Base-by-base conservation (phyloP, 2,888 invertebrate genomes). In the Lutraria lutraria region DNA sequence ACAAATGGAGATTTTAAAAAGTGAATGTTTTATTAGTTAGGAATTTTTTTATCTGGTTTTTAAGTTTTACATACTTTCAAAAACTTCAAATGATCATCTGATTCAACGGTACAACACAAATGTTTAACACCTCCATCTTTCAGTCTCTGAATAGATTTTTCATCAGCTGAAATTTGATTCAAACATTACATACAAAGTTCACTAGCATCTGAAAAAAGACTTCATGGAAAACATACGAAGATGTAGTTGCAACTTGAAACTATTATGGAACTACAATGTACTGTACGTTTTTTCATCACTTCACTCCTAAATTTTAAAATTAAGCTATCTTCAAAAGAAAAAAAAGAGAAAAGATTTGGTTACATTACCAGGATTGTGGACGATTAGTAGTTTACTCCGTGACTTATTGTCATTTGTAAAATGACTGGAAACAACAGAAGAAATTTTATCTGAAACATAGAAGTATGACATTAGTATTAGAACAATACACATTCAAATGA, bases 121-220 rank as follows among this genome's bases (percentile, higher is more conserved):
- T 72, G 68, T 52, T 68, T 52, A 3, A 83, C 83, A 52, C 83
- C 83, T 56, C 31, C 52, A 13, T n/a, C 52, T 83, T 83, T 52
- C 29, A 83, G 68, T 72, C 68, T 68, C 56, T 83, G 31, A n/a
- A 83, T 52, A 31, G 68, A 16, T 21, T n/a, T 34, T 72, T 16
- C 72, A 83, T 60, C 34, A 83, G 52, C 83, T 83, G 53, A 83
- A 83, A 82, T 29, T 53, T 54, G 21, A n/a, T 21, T n/a, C n/a
- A n/a, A 21, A 60, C 21, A 60, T 60, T 8, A 21, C n/a, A 60
- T 21, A 60, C 12, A 12, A 56, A 13, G 43, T 43, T 43, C 2
- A 4, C 43, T 43, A 43, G 8, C 43, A 43, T 43, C 43, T 43
- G 8, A 43, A 43, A 43, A 2, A 43, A 43, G 43, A 43, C 4